Conservation (phyloP, 2,797 vertebrate genomes). For the Spondyliosoma cantharus region DNA sequence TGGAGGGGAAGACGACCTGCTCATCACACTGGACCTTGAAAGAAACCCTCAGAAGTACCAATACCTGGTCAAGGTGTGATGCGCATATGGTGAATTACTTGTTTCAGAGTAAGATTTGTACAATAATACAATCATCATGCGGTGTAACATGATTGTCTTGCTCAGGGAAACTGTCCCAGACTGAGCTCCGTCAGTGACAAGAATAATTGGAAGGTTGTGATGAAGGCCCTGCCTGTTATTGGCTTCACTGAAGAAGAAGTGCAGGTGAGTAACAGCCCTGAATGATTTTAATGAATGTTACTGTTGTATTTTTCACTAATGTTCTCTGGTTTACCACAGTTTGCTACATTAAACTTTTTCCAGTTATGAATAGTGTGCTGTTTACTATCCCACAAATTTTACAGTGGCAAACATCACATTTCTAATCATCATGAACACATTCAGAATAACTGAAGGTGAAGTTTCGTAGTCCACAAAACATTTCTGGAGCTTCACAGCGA, state of each 20-base stretch:
- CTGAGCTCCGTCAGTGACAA: conserved; percentile 98
- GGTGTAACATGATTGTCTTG: conserved; percentile 28
- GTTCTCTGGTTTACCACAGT: conserved; percentile 13
- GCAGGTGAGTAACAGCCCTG: conserved; percentile 84
- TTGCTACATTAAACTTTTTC: conserved; percentile 18
- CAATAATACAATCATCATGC: background rate
- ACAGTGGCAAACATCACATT: background rate
- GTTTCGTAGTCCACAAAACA: too few relatives aligned
- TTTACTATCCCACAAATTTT: background rate
- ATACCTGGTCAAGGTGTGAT: conserved; percentile 91
- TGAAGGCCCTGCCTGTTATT: conserved; percentile 89
- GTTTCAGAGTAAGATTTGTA: conserved; percentile 3
- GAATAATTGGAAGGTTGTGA: conserved; percentile 93
- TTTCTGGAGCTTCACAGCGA: too few relatives aligned
- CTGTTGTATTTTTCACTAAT: conserved; percentile 11
- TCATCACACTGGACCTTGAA: conserved; percentile 89
- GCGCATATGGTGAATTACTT: background rate
- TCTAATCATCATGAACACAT: background rate
- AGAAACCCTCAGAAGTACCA: conserved; percentile 92
- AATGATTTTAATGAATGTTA: background rate
- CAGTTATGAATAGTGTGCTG: background rate
- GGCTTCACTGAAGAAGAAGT: conserved; percentile 92
- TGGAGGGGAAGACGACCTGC: conserved; percentile 89
- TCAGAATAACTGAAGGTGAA: too few relatives aligned
- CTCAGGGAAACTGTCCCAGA: conserved; percentile 94